phyloP scores from a whole-genome alignment of 1,140 invertebrate species.

The Diorhabda carinulata region DNA sequence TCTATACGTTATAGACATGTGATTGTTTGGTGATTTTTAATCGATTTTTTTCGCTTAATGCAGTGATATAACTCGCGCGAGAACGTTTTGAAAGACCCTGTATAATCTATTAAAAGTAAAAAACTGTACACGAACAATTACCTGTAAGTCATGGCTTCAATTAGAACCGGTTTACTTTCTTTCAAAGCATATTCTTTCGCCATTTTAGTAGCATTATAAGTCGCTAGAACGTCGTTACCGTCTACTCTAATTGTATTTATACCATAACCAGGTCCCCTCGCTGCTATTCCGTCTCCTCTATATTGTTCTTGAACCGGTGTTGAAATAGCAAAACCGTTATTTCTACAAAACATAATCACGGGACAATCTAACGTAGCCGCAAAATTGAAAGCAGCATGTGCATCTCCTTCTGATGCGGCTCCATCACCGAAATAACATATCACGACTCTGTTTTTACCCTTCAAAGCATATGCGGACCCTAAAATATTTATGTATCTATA shows the following conservation, averaged over 20 bases:
- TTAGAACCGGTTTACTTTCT: constrained; percentile 83
- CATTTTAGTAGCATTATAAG: constrained; percentile 84
- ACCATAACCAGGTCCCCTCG: constrained; percentile 85
- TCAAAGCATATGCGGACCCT: constrained; percentile 82
- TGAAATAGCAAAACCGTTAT: constrained; percentile 93
- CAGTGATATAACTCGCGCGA: too few species aligned
- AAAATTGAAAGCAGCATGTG: constrained; percentile 98
- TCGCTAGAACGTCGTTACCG: constrained; percentile 94
- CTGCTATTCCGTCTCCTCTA: constrained; percentile 84
- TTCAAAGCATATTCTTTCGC: constrained; percentile 75
- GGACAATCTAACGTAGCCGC: constrained; percentile 94
- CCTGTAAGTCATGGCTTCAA: constrained; percentile 98
- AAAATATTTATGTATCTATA: background rate
- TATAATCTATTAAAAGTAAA: too few species aligned
- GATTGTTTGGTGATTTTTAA: too few species aligned
- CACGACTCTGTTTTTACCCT: constrained; percentile 61
- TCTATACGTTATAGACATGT: too few species aligned
- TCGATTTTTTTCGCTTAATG: too few species aligned
- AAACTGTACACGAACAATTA: constrained; percentile 42
- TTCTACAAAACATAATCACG: constrained; percentile 86
- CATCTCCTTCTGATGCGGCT: constrained; percentile 96
- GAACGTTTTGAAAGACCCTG: too few species aligned
- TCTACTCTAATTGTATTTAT: constrained; percentile 90
- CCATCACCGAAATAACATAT: constrained; percentile 98
- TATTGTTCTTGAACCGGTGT: constrained; percentile 95